Evolutionary conservation across 1,140 invertebrate genomes (phyloP).

Genomic region (Camponotus floridanus): DNA sequence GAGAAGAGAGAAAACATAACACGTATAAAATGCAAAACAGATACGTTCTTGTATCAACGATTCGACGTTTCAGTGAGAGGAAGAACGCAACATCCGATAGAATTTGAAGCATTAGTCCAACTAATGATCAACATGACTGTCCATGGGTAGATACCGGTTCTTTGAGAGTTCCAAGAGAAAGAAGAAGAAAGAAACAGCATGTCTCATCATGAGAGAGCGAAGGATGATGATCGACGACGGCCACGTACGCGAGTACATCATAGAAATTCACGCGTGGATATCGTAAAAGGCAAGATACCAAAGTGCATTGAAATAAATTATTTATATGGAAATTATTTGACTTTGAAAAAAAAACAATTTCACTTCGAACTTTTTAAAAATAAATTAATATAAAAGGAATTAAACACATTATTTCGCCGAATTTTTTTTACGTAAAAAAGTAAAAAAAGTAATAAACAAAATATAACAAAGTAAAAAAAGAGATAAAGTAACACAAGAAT

Average conservation of each 20-base stretch:
- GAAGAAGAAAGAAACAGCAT: constrained; percentile 23
- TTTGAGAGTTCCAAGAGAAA: constrained; percentile 57
- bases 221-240: constrained; percentile 65
- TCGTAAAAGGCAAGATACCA: background rate
- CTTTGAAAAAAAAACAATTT: background rate
- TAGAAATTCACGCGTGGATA: constrained; percentile 1
- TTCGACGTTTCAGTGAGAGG: constrained; percentile 69
- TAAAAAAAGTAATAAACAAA: no score
- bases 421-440: background rate
- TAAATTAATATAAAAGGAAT: background rate
- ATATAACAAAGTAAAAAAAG: background rate
- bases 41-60: constrained; percentile 67
- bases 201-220: constrained; percentile 60
- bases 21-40: constrained; percentile 50
- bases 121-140: constrained; percentile 82
- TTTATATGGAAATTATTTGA: background rate
- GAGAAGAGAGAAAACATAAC: background rate
- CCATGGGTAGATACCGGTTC: constrained; percentile 82
- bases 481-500: background rate
- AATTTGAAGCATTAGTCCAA: constrained; percentile 80
- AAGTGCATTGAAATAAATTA: background rate
- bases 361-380: background rate
- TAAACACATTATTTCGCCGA: background rate
- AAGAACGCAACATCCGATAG: constrained; percentile 74
- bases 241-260: constrained; percentile 65